These are phyloP conservation scores for Trypoxylus dichotomus DNA, from an alignment of 1,140 invertebrate genomes.

Conservation along the genomic window DNA sequence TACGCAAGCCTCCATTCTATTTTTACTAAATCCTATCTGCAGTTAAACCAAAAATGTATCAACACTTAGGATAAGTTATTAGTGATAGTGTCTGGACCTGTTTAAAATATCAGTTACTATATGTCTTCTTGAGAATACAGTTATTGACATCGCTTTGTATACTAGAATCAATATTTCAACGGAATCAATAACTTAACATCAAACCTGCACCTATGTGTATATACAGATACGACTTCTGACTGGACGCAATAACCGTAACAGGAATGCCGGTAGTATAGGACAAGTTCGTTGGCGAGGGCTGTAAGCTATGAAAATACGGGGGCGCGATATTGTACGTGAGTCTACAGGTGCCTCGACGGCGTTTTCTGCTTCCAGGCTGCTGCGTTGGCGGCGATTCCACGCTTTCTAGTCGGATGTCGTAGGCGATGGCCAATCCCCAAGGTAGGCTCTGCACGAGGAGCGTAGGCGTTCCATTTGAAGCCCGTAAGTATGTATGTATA, in stretches of 20 bases:
- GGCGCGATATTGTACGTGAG: background rate
- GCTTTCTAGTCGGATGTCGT: constrained; percentile 24
- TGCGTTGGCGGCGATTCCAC: constrained; percentile 4
- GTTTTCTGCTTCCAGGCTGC: background rate
- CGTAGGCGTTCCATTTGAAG: background rate
- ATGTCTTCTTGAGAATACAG: too few relatives aligned
- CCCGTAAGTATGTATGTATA: background rate
- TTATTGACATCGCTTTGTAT: too few relatives aligned
- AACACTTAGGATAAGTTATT: too few relatives aligned
- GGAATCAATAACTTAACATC: too few relatives aligned
- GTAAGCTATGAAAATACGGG: background rate
- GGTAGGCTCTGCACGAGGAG: background rate
- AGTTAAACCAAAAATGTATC: too few relatives aligned
- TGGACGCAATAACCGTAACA: background rate
- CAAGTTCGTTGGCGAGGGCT: background rate
- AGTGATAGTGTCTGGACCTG: too few relatives aligned
- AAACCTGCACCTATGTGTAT: too few relatives aligned
- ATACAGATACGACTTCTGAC: too few relatives aligned
- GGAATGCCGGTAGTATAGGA: constrained; percentile 16
- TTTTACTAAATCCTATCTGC: too few relatives aligned
- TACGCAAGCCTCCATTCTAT: too few relatives aligned
- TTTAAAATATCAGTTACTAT: too few relatives aligned
- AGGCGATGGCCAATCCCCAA: constrained; percentile 2
- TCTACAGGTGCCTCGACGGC: background rate
- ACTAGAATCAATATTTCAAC: too few relatives aligned